These are phyloP conservation scores for Darevskia mixta DNA, from an alignment of 2,797 vertebrate species.

Conservation along the genomic window DNA sequence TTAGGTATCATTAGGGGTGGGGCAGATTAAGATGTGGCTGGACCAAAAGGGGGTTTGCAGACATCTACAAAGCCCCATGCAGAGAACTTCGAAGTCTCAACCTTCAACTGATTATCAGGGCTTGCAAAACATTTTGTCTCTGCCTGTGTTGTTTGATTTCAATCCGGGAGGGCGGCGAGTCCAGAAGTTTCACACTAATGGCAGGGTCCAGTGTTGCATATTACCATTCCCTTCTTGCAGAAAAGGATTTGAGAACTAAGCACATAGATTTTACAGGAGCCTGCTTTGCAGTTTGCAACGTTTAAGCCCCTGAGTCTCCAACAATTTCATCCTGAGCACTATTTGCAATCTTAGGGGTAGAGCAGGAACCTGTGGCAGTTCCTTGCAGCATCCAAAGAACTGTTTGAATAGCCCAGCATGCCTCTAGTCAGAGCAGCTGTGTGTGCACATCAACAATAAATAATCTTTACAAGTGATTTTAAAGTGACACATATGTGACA, in stretches of 20 bases:
- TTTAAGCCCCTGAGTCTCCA: not conserved
- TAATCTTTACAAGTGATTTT: constrained; percentile 3
- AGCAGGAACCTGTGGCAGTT: not conserved
- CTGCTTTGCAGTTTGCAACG: not conserved
- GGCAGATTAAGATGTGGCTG: too few species aligned
- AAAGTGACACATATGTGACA: constrained; percentile 26
- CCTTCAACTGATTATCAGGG: too few species aligned
- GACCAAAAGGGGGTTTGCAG: too few species aligned
- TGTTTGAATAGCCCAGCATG: not conserved
- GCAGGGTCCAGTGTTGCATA: not conserved
- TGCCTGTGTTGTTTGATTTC: too few species aligned
- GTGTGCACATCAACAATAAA: not conserved
- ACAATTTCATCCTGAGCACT: not conserved
- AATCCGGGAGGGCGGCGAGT: too few species aligned
- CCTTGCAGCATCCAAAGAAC: not conserved
- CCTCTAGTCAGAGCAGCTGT: constrained; percentile 27
- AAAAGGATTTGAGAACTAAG: not conserved
- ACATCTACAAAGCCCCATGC: too few species aligned
- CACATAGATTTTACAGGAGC: not conserved
- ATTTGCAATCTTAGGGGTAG: not conserved
- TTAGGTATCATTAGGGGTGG: too few species aligned
- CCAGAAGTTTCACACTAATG: not conserved
- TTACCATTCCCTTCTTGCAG: not conserved
- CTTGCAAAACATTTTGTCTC: too few species aligned
- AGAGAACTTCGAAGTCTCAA: too few species aligned